Conservation (phyloP, 1,140 invertebrate species). For the Ceratosolen solmsi region DNA sequence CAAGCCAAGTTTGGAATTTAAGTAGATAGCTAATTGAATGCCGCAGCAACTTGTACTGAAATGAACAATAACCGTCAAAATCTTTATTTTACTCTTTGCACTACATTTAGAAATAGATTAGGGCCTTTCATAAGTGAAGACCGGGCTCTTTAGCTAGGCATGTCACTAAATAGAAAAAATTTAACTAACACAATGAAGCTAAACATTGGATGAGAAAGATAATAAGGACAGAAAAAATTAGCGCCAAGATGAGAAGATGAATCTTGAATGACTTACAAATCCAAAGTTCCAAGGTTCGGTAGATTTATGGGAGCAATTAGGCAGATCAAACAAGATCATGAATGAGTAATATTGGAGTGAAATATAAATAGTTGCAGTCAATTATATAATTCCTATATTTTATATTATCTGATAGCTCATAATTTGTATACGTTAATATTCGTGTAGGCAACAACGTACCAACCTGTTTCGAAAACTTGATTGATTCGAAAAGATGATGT, state of each 20-base stretch:
- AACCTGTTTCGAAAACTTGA: background rate
- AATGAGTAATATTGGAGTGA: slow-evolving; percentile 57
- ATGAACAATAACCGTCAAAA: background rate
- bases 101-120: slow-evolving; percentile 44
- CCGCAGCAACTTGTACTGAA: background rate
- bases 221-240: background rate
- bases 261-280: slow-evolving; percentile 11
- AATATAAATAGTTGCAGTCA: slow-evolving; percentile 55
- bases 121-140: slow-evolving; percentile 30
- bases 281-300: background rate
- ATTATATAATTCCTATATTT: background rate
- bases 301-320: background rate
- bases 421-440: background rate
- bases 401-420: background rate
- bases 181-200: slow-evolving; percentile 29
- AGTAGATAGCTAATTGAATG: background rate
- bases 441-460: background rate
- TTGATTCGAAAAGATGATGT: too few relatives aligned
- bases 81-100: slow-evolving; percentile 30
- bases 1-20: background rate
- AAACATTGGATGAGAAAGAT: background rate
- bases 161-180: slow-evolving; percentile 13
- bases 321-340: slow-evolving; percentile 53
- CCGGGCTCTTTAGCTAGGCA: slow-evolving; percentile 9
- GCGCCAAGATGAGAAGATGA: background rate